Base-by-base conservation (phyloP, 2,888 invertebrate genomes). In the Arge pagana region DNA sequence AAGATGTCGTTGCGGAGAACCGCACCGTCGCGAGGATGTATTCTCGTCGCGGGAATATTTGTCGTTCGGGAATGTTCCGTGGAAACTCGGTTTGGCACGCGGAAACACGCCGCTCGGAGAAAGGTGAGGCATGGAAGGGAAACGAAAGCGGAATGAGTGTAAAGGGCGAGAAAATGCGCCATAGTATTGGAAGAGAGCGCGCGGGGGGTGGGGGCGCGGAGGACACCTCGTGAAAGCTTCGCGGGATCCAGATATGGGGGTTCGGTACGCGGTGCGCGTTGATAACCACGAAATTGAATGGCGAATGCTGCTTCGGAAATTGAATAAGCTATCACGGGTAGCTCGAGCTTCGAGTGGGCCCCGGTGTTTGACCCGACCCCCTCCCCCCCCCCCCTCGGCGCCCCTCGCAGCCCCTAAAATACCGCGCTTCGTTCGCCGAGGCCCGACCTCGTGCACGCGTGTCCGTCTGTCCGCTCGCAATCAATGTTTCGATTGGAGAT, bases 401-500 rank as follows among this genome's bases (percentile, higher is more conserved):
- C 30, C 30, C 10, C n/a, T 11, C n/a, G n/a, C 30, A 28, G 30
- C 6, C 30, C n/a, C n/a, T 4, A 13, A 15, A 33, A 13, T 33
- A 3, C 11, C 33, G 13, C 13, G 33, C 11, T 5, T 13, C 3
- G n/a, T n/a, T n/a, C n/a, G n/a, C n/a, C n/a, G n/a, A n/a, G n/a
- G n/a, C n/a, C n/a, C n/a, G n/a, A n/a, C n/a, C n/a, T n/a, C n/a
- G n/a, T n/a, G n/a, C n/a, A 8, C 16, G 33, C 13, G 13, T 39
- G 42, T 18, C 43, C 13, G 21, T 21, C 26, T 50, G 40, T 21
- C 30, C 30, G 41, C 21, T 65, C 64, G 65, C 68, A 72, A 72
- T 72, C 72, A 71, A 72, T 72, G 71, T 69, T 67, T 69, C 64
- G 72, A 71, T 72, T 64, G 65, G 59, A 71, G 72, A 72, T 72